Evolutionary conservation across 2,888 invertebrate genomes (phyloP).

Genomic region (Megalurothrips usitatus): DNA sequence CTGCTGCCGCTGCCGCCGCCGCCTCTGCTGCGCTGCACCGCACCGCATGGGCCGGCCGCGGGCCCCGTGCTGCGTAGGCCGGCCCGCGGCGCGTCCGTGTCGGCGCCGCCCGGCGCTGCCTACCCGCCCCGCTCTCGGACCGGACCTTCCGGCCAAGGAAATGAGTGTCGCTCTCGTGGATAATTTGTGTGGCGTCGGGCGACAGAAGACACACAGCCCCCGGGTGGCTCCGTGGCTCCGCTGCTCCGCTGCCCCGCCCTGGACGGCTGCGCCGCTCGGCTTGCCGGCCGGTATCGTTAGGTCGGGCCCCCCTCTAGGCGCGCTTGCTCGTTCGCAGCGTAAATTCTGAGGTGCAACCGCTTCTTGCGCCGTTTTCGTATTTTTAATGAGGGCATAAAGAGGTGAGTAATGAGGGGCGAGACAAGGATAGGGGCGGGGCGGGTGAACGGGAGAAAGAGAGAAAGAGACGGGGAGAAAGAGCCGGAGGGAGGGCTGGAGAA

Average conservation of each 20-base stretch:
- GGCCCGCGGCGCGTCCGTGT: too few species aligned
- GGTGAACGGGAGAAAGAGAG: not conserved
- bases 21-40: not conserved
- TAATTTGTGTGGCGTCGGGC: too few species aligned
- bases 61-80: too few species aligned
- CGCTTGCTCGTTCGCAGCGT: not conserved
- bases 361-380: conserved; percentile 19
- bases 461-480: not conserved
- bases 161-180: too few species aligned
- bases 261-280: too few species aligned
- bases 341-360: not conserved
- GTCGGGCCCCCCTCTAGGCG: not conserved
- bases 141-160: too few species aligned
- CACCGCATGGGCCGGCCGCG: not conserved
- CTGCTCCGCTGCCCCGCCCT: too few species aligned
- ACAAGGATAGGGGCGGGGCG: not conserved
- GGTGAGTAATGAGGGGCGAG: conserved; percentile 13
- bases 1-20: too few species aligned
- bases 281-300: not conserved
- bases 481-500: not conserved
- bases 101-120: too few species aligned
- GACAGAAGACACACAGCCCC: too few species aligned
- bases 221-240: too few species aligned
- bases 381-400: conserved; percentile 26
- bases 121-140: too few species aligned